Evolutionary conservation across 1,140 invertebrate species (phyloP).

Genomic region (Centruroides sculpturatus): DNA sequence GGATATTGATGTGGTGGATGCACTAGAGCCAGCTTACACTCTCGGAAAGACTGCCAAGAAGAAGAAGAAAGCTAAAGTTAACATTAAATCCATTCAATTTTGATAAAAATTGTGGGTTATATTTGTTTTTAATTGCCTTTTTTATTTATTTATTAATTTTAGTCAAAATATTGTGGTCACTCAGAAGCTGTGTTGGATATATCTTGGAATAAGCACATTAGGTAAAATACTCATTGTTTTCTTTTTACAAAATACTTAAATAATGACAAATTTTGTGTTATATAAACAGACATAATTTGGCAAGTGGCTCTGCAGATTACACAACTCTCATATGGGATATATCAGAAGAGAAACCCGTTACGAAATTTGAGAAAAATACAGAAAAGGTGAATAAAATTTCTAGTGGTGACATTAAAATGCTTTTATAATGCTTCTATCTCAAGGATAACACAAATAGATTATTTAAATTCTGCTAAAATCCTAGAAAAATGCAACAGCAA

Average conservation of each 20-base stretch:
- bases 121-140: no score
- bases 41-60: slow-evolving; percentile 47
- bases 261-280: no score
- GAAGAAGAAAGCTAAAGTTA: slow-evolving; percentile 35
- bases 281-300: slow-evolving; percentile 56
- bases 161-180: slow-evolving; percentile 42
- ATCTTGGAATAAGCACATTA: slow-evolving; percentile 69
- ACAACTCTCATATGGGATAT: slow-evolving; percentile 89
- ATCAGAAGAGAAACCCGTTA: slow-evolving; percentile 53
- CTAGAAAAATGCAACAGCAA: slow-evolving; percentile 57
- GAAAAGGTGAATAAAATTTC: slow-evolving; percentile 42
- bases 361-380: slow-evolving; percentile 52
- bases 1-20: slow-evolving; percentile 87
- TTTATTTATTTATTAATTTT: no score
- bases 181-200: slow-evolving; percentile 79
- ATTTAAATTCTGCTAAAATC: slow-evolving; percentile 34
- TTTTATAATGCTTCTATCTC: no score
- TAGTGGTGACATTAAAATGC: no score
- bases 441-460: no score
- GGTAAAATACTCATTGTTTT: slow-evolving; percentile 21
- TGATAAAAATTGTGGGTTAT: no score
- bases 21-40: slow-evolving; percentile 66
- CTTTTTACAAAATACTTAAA: no score
- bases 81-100: no score
- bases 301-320: slow-evolving; percentile 79